These are phyloP conservation scores for Acropora tenuis DNA, from an alignment of 64 coral and sea anemone species.

Conservation along the genomic window DNA sequence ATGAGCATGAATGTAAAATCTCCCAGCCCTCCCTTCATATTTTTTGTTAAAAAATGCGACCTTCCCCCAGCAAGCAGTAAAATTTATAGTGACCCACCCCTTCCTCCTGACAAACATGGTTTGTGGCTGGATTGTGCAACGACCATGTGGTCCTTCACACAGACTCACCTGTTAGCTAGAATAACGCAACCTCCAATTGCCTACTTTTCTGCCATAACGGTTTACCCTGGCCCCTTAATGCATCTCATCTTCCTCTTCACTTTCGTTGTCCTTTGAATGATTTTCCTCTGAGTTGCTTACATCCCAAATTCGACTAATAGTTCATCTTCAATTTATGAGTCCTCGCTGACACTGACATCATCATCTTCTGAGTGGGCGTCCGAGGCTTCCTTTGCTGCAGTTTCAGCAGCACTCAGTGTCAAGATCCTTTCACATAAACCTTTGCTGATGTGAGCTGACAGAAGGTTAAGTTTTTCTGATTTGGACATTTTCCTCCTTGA, in stretches of 20 bases:
- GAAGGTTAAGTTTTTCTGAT: slow-evolving; percentile 44
- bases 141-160: too few relatives aligned
- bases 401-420: slow-evolving; percentile 36
- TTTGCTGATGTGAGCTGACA: slow-evolving; percentile 30
- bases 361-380: slow-evolving; percentile 38
- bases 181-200: too few relatives aligned
- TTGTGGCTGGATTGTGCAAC: too few relatives aligned
- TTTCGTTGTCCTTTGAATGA: neutral
- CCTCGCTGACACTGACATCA: slow-evolving; percentile 1
- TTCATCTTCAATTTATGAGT: slow-evolving; percentile 38
- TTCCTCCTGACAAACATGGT: neutral
- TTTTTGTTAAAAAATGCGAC: too few relatives aligned
- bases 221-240: neutral
- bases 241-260: slow-evolving; percentile 16
- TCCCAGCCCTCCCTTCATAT: too few relatives aligned
- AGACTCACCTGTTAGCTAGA: too few relatives aligned
- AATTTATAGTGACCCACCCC: neutral
- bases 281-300: slow-evolving; percentile 14
- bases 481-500: slow-evolving; percentile 46
- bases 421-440: slow-evolving; percentile 36
- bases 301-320: slow-evolving; percentile 18
- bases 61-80: too few relatives aligned
- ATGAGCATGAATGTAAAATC: too few relatives aligned
- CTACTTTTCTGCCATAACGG: too few relatives aligned
- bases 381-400: slow-evolving; percentile 29